A percentile compares a stretch with the other conserved stretches of the same genome.
These are phyloP conservation scores for Ceratina calcarata DNA, from an alignment of 1,140 invertebrate genomes.

Conservation along the genomic window DNA sequence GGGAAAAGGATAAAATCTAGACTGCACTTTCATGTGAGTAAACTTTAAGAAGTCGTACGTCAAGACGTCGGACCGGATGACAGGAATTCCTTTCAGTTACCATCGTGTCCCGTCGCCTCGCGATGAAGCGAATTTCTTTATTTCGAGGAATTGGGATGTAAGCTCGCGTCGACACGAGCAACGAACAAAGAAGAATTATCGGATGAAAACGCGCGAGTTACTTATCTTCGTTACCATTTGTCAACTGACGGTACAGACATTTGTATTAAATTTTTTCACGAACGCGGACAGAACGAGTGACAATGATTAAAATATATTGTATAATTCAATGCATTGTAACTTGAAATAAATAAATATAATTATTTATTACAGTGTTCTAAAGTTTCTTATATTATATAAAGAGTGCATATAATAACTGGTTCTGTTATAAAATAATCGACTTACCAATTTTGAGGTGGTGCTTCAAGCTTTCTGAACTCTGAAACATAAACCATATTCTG, in stretches of 20 bases:
- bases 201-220: not conserved
- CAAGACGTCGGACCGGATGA: slow-evolving; percentile 29
- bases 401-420: no score
- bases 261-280: no score
- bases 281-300: no score
- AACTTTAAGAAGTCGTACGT: slow-evolving; percentile 42
- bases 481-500: slow-evolving; percentile 1
- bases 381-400: no score
- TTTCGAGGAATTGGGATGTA: slow-evolving; percentile 9
- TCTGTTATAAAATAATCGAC: not conserved
- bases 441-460: slow-evolving; percentile 3
- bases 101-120: not conserved
- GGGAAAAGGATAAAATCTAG: slow-evolving; percentile 39
- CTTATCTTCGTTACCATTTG: not conserved
- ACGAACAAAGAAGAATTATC: not conserved
- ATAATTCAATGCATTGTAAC: not conserved
- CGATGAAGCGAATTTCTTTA: slow-evolving; percentile 16
- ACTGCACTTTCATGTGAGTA: slow-evolving; percentile 36
- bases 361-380: no score
- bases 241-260: not conserved
- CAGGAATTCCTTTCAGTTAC: slow-evolving; percentile 41
- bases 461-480: not conserved
- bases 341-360: not conserved
- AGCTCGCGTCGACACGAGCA: not conserved
- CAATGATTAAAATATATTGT: no score